Percentiles rank a stretch among this genome's conserved stretches.
Evolutionary conservation across 2,113 vertebrate genomes (phyloP).

Genomic region (Prunella himalayana): DNA sequence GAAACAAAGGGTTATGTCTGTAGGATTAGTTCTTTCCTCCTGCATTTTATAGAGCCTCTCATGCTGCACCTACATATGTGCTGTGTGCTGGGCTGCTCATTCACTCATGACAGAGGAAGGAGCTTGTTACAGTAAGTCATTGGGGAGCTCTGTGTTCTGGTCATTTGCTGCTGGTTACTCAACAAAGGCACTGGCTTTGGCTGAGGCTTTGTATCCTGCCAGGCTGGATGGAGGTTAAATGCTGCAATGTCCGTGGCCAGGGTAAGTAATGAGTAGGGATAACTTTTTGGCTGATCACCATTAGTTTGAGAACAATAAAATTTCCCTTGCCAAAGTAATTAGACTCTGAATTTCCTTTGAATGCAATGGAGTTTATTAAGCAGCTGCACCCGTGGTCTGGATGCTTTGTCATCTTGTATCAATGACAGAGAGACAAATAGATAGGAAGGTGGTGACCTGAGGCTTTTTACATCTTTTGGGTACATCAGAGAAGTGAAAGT

Average conservation of each 20-base stretch:
- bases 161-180: conserved; percentile 14
- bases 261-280: conserved; percentile 44
- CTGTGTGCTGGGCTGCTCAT: not conserved
- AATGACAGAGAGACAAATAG: not conserved
- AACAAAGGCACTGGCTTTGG: conserved; percentile 18
- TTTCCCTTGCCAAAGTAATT: conserved; percentile 21
- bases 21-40: not conserved
- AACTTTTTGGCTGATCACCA: not conserved
- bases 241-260: conserved; percentile 17
- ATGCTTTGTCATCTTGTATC: not conserved
- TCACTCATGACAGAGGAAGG: not conserved
- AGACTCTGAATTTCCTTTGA: not conserved
- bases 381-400: not conserved
- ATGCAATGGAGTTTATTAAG: not conserved
- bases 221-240: conserved; percentile 10
- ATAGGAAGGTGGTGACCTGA: not conserved
- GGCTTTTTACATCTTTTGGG: not conserved
- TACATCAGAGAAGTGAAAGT: not conserved
- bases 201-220: not conserved
- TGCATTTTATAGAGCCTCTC: not conserved
- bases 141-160: not conserved
- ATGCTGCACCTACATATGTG: fast-evolving
- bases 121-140: not conserved
- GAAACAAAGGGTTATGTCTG: not conserved
- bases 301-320: conserved; percentile 26